Percentiles rank a stretch among this genome's conserved stretches.
Conservation (phyloP, 2,888 invertebrate species). For the Mactromeris polynyma region DNA sequence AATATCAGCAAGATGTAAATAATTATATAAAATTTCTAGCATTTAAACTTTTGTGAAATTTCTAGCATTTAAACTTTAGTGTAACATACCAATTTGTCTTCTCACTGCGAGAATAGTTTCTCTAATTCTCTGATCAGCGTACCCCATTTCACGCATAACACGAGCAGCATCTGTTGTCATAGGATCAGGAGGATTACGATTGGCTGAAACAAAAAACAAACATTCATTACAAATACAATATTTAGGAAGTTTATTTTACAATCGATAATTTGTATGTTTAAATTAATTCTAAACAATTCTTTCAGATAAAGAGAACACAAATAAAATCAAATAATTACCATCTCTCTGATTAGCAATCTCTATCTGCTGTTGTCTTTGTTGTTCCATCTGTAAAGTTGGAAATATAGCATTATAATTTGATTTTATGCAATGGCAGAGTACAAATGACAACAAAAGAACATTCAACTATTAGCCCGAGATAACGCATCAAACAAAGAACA, state of each 20-base stretch:
- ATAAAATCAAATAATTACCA: neutral
- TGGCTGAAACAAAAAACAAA: constrained; percentile 5
- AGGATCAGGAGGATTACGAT: constrained; percentile 40
- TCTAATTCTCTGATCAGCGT: constrained; percentile 12
- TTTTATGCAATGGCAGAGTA: neutral
- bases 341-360: constrained; percentile 18
- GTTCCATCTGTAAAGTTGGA: constrained; percentile 6
- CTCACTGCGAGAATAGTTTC: constrained; percentile 49
- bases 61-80: neutral
- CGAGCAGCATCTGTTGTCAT: constrained; percentile 40
- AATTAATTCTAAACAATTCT: neutral
- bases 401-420: neutral
- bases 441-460: neutral
- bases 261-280: neutral
- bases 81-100: constrained; percentile 36
- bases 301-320: neutral
- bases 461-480: neutral
- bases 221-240: no score
- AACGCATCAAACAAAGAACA: neutral
- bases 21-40: neutral
- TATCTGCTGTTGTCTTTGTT: constrained; percentile 25
- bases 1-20: neutral
- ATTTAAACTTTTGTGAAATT: neutral
- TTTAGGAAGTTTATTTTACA: neutral
- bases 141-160: constrained; percentile 46